Conservation (phyloP, 2,113 vertebrate species). For the Riparia riparia region DNA sequence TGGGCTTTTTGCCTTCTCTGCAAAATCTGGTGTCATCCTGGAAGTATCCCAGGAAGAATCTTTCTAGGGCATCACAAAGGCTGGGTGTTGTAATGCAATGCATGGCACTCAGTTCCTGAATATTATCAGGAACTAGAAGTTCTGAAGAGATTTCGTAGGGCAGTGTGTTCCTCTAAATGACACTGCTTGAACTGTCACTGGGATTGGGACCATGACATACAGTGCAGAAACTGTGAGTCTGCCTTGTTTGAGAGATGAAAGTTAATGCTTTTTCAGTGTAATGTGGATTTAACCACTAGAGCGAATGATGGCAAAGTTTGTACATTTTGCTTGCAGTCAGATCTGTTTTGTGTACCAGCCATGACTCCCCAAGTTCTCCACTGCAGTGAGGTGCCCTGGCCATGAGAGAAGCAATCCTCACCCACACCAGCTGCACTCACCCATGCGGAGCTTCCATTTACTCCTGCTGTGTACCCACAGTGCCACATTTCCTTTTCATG, state of each 20-base stretch:
- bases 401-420: neutral
- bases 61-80: neutral
- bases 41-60: neutral
- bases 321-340: neutral
- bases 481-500: neutral
- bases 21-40: neutral
- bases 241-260: neutral
- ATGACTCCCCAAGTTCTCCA: neutral
- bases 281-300: constrained; percentile 23
- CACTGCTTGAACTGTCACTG: neutral
- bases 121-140: neutral
- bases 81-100: neutral
- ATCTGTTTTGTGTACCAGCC: neutral
- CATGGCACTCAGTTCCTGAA: neutral
- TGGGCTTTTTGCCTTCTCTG: neutral
- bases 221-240: neutral
- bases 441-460: neutral
- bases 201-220: neutral
- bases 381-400: neutral
- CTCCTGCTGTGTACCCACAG: rapidly evolving
- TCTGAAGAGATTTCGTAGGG: neutral
- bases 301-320: neutral
- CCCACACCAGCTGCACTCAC: neutral
- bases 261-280: neutral
- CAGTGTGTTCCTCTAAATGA: neutral